Percentiles rank a stretch among this genome's conserved stretches.
These are phyloP conservation scores for Mustelus asterias DNA, from an alignment of 2,113 vertebrate genomes.

Conservation along the genomic window DNA sequence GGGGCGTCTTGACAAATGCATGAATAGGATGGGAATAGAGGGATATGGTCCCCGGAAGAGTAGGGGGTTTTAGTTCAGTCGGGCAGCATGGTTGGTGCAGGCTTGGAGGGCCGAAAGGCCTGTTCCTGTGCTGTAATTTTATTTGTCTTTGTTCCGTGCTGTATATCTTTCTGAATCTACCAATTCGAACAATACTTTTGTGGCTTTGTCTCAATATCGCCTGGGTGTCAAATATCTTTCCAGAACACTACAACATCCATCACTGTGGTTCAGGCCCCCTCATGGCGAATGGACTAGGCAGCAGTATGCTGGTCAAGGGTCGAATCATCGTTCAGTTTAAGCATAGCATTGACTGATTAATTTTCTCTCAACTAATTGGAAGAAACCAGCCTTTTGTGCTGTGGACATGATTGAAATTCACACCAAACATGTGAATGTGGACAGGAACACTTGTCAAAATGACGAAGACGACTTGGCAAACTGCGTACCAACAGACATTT, in stretches of 20 bases:
- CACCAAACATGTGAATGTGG: not conserved
- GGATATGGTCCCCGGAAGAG: too few species aligned
- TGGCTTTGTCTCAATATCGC: not conserved
- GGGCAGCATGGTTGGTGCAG: too few species aligned
- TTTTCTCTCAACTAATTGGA: too few species aligned
- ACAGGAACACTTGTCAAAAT: not conserved
- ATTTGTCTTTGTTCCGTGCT: too few species aligned
- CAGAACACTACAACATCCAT: too few species aligned
- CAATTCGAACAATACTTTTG: not conserved
- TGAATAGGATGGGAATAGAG: too few species aligned
- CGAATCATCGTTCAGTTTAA: not conserved
- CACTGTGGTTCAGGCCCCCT: not conserved
- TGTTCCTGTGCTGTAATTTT: too few species aligned
- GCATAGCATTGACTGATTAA: not conserved
- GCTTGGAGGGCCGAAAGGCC: too few species aligned
- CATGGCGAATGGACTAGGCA: not conserved
- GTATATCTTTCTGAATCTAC: too few species aligned
- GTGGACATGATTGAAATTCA: not conserved
- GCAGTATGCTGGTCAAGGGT: not conserved
- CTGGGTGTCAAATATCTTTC: not conserved
- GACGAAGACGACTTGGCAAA: not conserved
- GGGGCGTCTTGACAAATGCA: too few species aligned
- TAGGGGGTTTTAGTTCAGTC: too few species aligned
- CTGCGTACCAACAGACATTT: not conserved
- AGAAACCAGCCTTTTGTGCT: too few species aligned